Base-by-base conservation (phyloP, 2,797 vertebrate genomes). In the Nannoperca australis region DNA sequence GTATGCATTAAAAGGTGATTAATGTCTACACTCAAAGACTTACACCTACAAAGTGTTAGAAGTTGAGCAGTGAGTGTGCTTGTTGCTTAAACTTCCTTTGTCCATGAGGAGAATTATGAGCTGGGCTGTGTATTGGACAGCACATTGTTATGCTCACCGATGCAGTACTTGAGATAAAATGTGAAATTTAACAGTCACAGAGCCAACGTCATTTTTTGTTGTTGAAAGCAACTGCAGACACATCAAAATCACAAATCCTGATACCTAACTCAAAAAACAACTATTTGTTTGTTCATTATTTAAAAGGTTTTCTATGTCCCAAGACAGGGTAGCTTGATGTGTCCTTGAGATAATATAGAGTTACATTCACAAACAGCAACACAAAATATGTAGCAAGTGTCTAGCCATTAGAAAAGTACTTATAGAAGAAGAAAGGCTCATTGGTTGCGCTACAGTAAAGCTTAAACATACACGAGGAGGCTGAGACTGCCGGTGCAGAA, bases 141-240 rank as follows among this genome's bases (percentile, higher is more conserved):
- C 75, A 71, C 34, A 70, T 8, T 11, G 38, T 68, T 63, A 50
- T 38, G 73, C 44, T 70, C 65, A 61, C 30, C 34, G 73, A 70
- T 61, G 61, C 64, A 65, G 62, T 13, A n/a, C 44, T 65, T 67
- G 18, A 68, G 18, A 55, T 56, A n/a, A 54, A 64, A 61, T 73
- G n/a, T 49, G 6, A 18, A 61, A 61, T 81, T 71, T 13, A 59
- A 40, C 73, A 72, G 36, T 27, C 30, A 15, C 18, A 68, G 32
- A 51, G 14, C 24, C 54, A 12, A 27, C 38, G 54, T 50, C 20
- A n/a, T 34, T 15, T 34, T 62, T 24, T 20, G 8, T 17, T 38
- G 49, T 55, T 10, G 51, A 49, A 27, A 73, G 64, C 40, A 75
- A 42, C 49, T 22, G 27, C 18, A 36, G 13, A 50, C n/a, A 40